A percentile compares a stretch with the other conserved stretches of the same genome.
phyloP scores from a whole-genome alignment of 2,113 vertebrate genomes.

The Balaeniceps rex region DNA sequence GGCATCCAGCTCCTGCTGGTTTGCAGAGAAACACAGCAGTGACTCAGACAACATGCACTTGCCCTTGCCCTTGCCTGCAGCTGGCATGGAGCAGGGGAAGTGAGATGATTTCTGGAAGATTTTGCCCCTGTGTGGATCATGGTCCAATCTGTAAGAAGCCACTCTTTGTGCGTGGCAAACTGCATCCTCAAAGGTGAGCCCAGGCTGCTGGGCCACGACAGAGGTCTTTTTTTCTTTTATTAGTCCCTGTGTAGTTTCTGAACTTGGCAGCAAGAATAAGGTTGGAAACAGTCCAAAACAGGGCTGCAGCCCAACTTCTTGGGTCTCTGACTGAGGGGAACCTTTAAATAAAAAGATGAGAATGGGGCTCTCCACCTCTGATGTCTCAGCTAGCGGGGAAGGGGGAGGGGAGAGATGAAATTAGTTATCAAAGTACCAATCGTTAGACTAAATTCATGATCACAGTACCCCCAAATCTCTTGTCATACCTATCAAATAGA shows the following conservation, averaged over 20 bases:
- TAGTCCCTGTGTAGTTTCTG: neutral
- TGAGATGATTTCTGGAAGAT: neutral
- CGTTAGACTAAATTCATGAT: neutral
- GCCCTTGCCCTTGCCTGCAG: neutral
- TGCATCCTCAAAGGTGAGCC: neutral
- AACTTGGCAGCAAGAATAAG: neutral
- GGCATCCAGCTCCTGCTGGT: neutral
- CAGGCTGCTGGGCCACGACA: fast-evolving
- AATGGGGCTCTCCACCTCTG: neutral
- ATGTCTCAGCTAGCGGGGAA: neutral
- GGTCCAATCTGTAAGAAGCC: neutral
- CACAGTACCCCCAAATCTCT: neutral
- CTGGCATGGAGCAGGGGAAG: neutral
- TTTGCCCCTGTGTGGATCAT: neutral
- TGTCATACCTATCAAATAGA: neutral
- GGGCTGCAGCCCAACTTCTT: neutral
- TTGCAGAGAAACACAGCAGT: neutral
- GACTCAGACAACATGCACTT: neutral
- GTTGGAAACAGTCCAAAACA: neutral
- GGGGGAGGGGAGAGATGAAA: neutral
- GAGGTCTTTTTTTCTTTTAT: neutral
- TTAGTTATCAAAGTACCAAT: neutral
- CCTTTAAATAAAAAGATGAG: neutral
- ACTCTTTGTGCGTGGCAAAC: neutral
- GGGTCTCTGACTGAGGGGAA: neutral